These are phyloP conservation scores for Bombyx huttoni DNA, from an alignment of 2,888 invertebrate genomes.

Conservation along the genomic window DNA sequence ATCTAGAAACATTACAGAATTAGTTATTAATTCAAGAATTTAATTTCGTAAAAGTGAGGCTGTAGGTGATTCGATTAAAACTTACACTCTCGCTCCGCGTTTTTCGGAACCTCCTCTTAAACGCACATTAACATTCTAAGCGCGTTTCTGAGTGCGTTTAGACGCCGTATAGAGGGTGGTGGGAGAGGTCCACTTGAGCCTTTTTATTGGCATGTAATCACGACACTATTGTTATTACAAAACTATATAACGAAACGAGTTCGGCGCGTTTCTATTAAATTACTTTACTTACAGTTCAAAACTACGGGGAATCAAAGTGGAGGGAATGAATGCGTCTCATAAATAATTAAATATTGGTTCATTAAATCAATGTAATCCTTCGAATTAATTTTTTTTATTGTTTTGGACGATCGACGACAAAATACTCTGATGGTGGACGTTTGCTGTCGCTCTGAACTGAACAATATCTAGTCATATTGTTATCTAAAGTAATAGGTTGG, in stretches of 20 bases:
- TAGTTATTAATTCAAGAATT: too few relatives aligned
- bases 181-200: background rate
- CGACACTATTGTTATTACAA: background rate
- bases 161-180: slow-evolving; percentile 7
- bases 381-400: too few relatives aligned
- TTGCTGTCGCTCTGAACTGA: too few relatives aligned
- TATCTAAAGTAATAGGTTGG: too few relatives aligned
- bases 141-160: slow-evolving; percentile 18
- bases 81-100: background rate
- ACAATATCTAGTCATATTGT: too few relatives aligned
- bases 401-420: too few relatives aligned
- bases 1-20: too few relatives aligned
- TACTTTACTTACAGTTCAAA: background rate
- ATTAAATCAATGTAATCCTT: too few relatives aligned
- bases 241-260: background rate
- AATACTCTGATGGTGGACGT: too few relatives aligned
- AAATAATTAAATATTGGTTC: too few relatives aligned
- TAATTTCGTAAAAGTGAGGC: background rate
- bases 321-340: too few relatives aligned
- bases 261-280: background rate
- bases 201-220: slow-evolving; percentile 7
- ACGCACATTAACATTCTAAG: slow-evolving; percentile 35
- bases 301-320: too few relatives aligned
- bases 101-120: background rate
- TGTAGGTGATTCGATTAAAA: background rate